Evolutionary conservation across 2,888 invertebrate species (phyloP).

Genomic region (Pyrrhosoma nymphula): DNA sequence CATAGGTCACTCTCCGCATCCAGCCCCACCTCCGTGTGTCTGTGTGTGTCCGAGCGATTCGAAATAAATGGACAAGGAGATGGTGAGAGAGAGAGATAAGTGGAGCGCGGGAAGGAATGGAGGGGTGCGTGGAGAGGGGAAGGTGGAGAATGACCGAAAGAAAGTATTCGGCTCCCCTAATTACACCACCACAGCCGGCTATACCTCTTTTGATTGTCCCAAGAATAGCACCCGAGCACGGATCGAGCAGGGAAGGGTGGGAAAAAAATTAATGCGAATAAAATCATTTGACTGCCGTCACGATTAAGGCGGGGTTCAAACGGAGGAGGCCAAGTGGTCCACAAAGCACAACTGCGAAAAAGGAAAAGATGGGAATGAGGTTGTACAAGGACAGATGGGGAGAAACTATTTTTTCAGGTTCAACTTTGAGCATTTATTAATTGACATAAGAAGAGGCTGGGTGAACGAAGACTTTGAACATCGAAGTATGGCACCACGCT

Average conservation of each 20-base stretch:
- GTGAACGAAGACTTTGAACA: background rate
- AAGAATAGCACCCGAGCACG: background rate
- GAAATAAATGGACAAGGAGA: too few relatives aligned
- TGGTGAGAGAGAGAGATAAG: background rate
- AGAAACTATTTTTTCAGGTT: too few relatives aligned
- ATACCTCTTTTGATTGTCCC: background rate
- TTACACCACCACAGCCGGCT: background rate
- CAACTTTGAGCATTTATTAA: too few relatives aligned
- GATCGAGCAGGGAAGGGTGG: background rate
- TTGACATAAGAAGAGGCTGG: background rate
- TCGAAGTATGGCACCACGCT: background rate
- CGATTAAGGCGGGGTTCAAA: background rate
- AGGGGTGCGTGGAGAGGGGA: background rate
- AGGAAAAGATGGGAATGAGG: background rate
- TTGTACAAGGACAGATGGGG: background rate
- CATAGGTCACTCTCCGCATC: constrained; percentile 2
- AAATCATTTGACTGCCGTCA: background rate
- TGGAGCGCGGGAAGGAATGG: background rate
- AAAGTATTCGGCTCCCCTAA: background rate
- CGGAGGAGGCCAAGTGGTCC: background rate
- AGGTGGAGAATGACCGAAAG: background rate
- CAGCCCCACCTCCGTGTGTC: background rate
- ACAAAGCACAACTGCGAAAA: too few relatives aligned
- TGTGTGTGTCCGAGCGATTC: too few relatives aligned
- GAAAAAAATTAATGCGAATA: background rate